Evolutionary conservation across 2,113 vertebrate genomes (phyloP), one percentile per base, ranked within the genome.

Genomic region (Boleophthalmus pectinirostris): DNA sequence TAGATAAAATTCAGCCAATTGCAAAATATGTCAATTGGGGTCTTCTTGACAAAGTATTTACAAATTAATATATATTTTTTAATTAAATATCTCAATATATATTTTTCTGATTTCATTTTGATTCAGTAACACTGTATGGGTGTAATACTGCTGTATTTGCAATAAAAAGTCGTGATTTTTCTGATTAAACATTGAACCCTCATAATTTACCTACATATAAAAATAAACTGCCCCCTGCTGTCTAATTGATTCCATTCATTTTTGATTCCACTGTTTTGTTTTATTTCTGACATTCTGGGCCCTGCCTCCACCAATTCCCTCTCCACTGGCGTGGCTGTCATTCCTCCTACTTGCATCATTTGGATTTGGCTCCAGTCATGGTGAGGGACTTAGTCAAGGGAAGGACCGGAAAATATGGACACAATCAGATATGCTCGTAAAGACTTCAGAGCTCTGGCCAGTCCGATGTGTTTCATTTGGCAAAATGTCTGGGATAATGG

Each of bases 361-460:
- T 82, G 68, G 73, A 82, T 77, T 77, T 82, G 68, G 73, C 72
- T 2, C 7, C 54, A 74, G 67, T 73, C 66, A 69, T 69, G 23
- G 64, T 46, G 70, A 82, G 77, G 69, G 69, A 66, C 83, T 90
- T 38, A 54, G 78, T 70, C 75, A 84, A 66, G 75, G 68, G 66
- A 87, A 64, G 60, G 76, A 45, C 74, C 14, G 35, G 78, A 83
- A 81, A 88, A 88, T 84, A 77, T 90, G 85, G 80, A 86, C 78
- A 82, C 82, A 75, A 88, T 87, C 78, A 84, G 78, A 87, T 78
- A 80, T 2, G 81, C 74, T 83, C 70, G 24, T 81, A 82, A 82
- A 76, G 76, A 75, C 43, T 61, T 58, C 66, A 66, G 45, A 29
- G 73, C 72, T 20, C 25, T 0, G 65, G 72, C 49, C 78, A 76